phyloP scores from a whole-genome alignment of 2,888 invertebrate genomes.

The Cosmia trapezina region DNA sequence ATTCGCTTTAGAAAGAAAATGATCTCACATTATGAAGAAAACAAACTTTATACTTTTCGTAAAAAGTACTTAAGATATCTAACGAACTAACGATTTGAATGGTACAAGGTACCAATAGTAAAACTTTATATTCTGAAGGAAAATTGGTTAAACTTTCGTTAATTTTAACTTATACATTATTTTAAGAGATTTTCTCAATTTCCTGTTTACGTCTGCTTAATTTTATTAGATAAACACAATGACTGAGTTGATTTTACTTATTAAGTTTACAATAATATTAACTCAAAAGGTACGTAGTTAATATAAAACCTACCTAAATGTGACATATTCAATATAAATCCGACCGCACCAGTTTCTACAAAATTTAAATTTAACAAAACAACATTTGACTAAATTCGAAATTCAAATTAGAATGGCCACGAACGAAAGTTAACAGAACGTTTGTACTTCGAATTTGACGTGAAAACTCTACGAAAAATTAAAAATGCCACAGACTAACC shows the following conservation, averaged over 20 bases:
- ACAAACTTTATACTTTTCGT: conserved; percentile 12
- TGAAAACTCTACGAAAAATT: conserved; percentile 51
- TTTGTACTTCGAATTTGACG: conserved; percentile 48
- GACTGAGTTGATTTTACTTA: background rate
- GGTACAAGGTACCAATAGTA: background rate
- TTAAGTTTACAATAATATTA: background rate
- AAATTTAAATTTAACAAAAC: conserved; percentile 39
- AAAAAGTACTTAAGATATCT: background rate
- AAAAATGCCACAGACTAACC: conserved; percentile 31
- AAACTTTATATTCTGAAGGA: conserved; percentile 4
- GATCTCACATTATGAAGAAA: conserved; percentile 38
- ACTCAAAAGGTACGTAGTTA: background rate
- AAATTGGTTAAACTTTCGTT: conserved; percentile 10
- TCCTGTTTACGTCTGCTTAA: background rate
- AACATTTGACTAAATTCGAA: conserved; percentile 40
- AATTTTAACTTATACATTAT: conserved; percentile 4
- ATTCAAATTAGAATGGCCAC: conserved; percentile 51
- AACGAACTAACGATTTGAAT: conserved; percentile 12
- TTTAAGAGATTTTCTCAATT: background rate
- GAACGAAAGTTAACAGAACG: conserved; percentile 45
- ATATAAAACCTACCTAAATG: background rate
- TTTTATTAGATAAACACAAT: background rate
- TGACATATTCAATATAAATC: background rate
- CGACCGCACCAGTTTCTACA: background rate
- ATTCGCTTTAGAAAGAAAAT: conserved; percentile 54